These are phyloP conservation scores for Kuschelorhynchus macadamiae DNA, from an alignment of 2,888 invertebrate species.

Conservation along the genomic window DNA sequence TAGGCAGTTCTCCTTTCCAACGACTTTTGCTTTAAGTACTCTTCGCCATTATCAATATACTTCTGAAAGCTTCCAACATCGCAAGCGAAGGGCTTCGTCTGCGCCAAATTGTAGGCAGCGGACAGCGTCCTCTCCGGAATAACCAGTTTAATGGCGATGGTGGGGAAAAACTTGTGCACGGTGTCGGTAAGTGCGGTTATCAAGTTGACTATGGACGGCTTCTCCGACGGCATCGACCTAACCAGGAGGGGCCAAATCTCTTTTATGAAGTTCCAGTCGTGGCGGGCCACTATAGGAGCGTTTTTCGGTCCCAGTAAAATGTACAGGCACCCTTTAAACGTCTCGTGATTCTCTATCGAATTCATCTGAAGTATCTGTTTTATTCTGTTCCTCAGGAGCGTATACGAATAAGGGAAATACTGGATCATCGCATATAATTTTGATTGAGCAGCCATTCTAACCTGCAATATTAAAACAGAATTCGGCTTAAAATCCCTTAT, in stretches of 20 bases:
- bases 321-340: constrained; percentile 85
- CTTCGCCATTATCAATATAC: constrained; percentile 66
- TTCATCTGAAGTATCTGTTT: constrained; percentile 75
- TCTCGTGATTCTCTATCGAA: constrained; percentile 75
- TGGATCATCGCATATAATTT: constrained; percentile 76
- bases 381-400: constrained; percentile 75
- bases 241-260: constrained; percentile 86
- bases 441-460: constrained; percentile 78
- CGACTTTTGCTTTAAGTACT: constrained; percentile 65
- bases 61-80: constrained; percentile 66
- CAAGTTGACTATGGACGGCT: constrained; percentile 82
- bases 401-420: constrained; percentile 80
- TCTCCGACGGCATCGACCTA: constrained; percentile 86
- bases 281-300: constrained; percentile 77
- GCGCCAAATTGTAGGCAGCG: constrained; percentile 70
- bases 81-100: constrained; percentile 63
- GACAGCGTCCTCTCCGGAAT: constrained; percentile 72
- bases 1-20: constrained; percentile 71
- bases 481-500: too few relatives aligned
- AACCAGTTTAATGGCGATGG: constrained; percentile 74
- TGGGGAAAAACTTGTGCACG: constrained; percentile 75
- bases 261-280: constrained; percentile 82
- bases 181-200: constrained; percentile 73
- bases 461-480: constrained; percentile 66
- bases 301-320: constrained; percentile 79